Evolutionary conservation across 1,140 invertebrate species (phyloP).

Genomic region (Cotesia chilonis): DNA sequence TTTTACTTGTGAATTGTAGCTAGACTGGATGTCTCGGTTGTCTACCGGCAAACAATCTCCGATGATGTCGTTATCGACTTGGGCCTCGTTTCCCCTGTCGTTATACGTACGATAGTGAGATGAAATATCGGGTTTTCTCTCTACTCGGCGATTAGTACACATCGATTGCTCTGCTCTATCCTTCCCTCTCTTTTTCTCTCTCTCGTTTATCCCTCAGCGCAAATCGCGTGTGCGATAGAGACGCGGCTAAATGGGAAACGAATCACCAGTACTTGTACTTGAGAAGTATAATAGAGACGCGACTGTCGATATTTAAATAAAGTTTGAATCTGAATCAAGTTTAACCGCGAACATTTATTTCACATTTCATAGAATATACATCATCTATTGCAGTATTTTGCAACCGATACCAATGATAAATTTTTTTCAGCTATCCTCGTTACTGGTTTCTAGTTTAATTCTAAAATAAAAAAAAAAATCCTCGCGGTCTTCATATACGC

Average conservation of each 20-base stretch:
- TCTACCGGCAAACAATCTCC: constrained; percentile 7
- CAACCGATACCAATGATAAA: neutral
- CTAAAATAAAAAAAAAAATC: neutral
- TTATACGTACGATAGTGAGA: constrained; percentile 13
- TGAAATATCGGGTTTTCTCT: constrained; percentile 18
- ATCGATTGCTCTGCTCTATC: neutral
- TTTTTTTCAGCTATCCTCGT: neutral
- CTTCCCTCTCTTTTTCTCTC: too few species aligned
- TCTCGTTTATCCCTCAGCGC: too few species aligned
- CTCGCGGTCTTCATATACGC: neutral
- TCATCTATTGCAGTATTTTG: neutral
- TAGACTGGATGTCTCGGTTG: too few species aligned
- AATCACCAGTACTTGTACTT: neutral
- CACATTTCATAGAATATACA: neutral
- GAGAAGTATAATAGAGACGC: constrained; percentile 8
- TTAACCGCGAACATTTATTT: neutral
- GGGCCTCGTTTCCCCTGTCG: constrained; percentile 13
- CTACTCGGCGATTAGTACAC: constrained; percentile 7
- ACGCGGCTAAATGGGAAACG: constrained; percentile 7
- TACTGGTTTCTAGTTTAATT: neutral
- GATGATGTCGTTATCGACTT: constrained; percentile 15
- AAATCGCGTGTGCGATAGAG: neutral
- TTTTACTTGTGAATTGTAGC: too few species aligned
- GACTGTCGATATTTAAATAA: constrained; percentile 14
- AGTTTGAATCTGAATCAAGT: constrained; percentile 4